Conservation (phyloP, 2,113 vertebrate genomes). For the Heterotilapia buettikoferi region DNA sequence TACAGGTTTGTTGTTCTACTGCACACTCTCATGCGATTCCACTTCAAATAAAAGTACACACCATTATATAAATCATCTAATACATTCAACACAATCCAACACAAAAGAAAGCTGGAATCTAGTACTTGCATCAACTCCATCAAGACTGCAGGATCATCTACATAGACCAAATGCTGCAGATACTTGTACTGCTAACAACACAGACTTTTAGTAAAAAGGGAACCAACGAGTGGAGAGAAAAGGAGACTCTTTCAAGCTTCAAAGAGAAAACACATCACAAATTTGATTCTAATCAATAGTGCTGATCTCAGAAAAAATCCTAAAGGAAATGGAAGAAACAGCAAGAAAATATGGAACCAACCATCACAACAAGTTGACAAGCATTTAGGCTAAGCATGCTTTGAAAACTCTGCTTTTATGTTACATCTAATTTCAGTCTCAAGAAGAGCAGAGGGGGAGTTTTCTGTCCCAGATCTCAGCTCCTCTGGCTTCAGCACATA, state of each 20-base stretch:
- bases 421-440: background rate
- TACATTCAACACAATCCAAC: background rate
- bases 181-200: background rate
- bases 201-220: background rate
- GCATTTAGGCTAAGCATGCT: background rate
- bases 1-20: background rate
- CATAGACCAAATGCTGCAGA: background rate
- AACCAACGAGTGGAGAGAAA: background rate
- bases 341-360: background rate
- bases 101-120: background rate
- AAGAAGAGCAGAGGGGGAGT: background rate
- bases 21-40: background rate
- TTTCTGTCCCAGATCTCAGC: background rate
- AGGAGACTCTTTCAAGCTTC: background rate
- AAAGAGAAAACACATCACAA: background rate
- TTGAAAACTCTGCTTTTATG: background rate
- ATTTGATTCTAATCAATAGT: conserved; percentile 9
- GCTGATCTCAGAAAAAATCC: background rate
- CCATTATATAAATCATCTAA: background rate
- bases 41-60: background rate
- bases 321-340: background rate
- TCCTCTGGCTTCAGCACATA: background rate
- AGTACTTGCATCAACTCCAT: background rate
- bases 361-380: background rate
- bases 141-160: background rate